Conservation (phyloP, 2,888 invertebrate genomes). For the Drosophila neotestacea region DNA sequence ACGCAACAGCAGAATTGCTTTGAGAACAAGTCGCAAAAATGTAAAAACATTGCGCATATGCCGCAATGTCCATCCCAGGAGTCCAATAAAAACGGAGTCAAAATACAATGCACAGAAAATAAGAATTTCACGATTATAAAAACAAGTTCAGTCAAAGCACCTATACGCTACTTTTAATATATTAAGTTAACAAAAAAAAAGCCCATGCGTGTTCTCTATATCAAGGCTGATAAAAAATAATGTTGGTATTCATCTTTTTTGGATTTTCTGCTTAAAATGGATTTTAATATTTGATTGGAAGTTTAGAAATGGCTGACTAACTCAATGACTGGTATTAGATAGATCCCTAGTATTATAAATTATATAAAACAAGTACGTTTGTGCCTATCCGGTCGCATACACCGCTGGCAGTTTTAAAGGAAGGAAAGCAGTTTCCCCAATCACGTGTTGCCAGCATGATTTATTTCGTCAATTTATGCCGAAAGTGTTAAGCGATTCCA, state of each 20-base stretch:
- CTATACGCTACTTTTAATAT: background rate
- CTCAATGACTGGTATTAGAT: too few species aligned
- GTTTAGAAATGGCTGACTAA: too few species aligned
- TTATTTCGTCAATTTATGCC: slow-evolving; percentile 77
- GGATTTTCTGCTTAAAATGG: too few species aligned
- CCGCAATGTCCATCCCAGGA: slow-evolving; percentile 42
- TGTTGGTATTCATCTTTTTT: too few species aligned
- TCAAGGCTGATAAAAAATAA: too few species aligned
- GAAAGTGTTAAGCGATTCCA: slow-evolving; percentile 64
- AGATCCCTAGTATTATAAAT: too few species aligned
- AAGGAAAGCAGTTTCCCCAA: slow-evolving; percentile 37
- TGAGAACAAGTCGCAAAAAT: slow-evolving; percentile 34
- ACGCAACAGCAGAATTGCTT: slow-evolving; percentile 44
- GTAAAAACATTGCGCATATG: slow-evolving; percentile 60
- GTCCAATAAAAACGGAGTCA: slow-evolving; percentile 37
- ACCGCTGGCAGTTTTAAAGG: background rate
- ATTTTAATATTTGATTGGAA: too few species aligned
- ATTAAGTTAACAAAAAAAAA: too few species aligned
- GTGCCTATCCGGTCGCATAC: slow-evolving; percentile 28
- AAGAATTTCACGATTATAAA: slow-evolving; percentile 22
- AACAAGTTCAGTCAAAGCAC: background rate
- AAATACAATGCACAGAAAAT: slow-evolving; percentile 33
- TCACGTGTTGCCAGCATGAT: slow-evolving; percentile 79
- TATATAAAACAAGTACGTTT: background rate
- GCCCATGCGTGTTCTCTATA: too few species aligned